Percentiles rank a stretch among this genome's conserved stretches.
Conservation (phyloP, 2,797 vertebrate genomes). For the Cryptoblepharus egeriae region DNA sequence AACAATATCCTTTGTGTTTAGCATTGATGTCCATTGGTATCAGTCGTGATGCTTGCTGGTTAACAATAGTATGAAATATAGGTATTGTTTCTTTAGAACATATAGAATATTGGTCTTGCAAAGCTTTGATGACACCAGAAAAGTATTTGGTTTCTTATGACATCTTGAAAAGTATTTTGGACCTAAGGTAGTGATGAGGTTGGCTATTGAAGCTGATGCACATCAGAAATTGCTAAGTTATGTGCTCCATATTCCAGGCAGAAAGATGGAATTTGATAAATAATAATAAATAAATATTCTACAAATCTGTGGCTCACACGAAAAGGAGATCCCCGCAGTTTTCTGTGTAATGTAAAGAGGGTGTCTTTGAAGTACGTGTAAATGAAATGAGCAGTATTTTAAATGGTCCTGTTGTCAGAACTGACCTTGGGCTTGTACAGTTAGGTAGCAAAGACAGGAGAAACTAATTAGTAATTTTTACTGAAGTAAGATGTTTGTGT, state of each 20-base stretch:
- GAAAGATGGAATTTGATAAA: too few relatives aligned
- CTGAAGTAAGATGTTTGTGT: too few relatives aligned
- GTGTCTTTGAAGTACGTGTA: conserved; percentile 51
- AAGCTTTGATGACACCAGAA: neutral
- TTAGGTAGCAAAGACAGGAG: conserved; percentile 34
- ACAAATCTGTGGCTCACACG: neutral
- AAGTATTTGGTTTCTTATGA: neutral
- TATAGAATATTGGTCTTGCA: neutral
- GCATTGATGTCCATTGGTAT: neutral
- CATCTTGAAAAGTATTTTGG: neutral
- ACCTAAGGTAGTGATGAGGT: neutral
- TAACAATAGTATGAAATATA: neutral
- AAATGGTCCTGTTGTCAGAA: conserved; percentile 16
- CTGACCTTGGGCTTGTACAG: conserved; percentile 11
- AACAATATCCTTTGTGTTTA: too few relatives aligned
- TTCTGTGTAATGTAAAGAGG: conserved; percentile 27
- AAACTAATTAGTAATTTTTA: conserved; percentile 43
- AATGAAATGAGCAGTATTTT: conserved; percentile 53
- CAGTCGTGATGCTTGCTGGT: neutral
- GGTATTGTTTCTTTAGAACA: neutral
- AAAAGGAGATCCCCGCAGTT: conserved; percentile 33
- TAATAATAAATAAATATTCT: too few relatives aligned
- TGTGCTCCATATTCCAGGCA: neutral
- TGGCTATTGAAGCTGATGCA: conserved; percentile 7
- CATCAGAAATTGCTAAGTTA: conserved; percentile 12